phyloP scores from a whole-genome alignment of 2,888 invertebrate genomes.

The Lithophane socia region DNA sequence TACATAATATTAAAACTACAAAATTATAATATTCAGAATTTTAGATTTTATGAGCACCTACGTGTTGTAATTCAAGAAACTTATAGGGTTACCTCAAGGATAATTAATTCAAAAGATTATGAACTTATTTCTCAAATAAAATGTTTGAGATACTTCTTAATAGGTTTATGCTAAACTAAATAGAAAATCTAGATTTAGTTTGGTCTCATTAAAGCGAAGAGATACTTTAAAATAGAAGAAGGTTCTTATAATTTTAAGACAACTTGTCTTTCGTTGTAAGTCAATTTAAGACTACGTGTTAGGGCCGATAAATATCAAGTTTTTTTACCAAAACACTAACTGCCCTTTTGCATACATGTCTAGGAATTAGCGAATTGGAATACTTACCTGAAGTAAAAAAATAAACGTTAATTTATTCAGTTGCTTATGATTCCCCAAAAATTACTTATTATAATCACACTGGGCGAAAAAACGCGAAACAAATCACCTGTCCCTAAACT shows the following conservation, averaged over 20 bases:
- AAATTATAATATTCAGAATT: conserved; percentile 17
- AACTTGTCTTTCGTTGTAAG: background rate
- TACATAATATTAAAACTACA: conserved; percentile 22
- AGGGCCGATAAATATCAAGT: background rate
- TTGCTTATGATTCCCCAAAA: conserved; percentile 9
- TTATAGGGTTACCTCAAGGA: conserved; percentile 9
- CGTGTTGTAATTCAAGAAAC: conserved; percentile 22
- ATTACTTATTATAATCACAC: background rate
- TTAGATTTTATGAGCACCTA: conserved; percentile 16
- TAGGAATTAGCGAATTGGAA: background rate
- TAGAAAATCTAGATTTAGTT: conserved; percentile 21
- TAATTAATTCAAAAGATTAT: conserved; percentile 45
- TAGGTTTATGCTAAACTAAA: conserved; percentile 25
- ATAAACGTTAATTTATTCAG: background rate
- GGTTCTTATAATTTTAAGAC: background rate
- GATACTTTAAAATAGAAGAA: background rate
- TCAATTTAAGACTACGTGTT: background rate
- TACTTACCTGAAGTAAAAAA: background rate
- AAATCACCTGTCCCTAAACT: no score
- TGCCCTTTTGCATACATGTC: background rate
- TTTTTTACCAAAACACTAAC: background rate
- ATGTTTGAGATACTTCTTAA: conserved; percentile 15
- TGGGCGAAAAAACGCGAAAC: no score
- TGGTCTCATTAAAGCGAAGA: conserved; percentile 58
- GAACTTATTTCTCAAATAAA: conserved; percentile 29